A percentile compares a stretch with the other conserved stretches of the same genome.
Conservation (phyloP, 1,140 invertebrate species). For the Drosophila ohnishii region DNA sequence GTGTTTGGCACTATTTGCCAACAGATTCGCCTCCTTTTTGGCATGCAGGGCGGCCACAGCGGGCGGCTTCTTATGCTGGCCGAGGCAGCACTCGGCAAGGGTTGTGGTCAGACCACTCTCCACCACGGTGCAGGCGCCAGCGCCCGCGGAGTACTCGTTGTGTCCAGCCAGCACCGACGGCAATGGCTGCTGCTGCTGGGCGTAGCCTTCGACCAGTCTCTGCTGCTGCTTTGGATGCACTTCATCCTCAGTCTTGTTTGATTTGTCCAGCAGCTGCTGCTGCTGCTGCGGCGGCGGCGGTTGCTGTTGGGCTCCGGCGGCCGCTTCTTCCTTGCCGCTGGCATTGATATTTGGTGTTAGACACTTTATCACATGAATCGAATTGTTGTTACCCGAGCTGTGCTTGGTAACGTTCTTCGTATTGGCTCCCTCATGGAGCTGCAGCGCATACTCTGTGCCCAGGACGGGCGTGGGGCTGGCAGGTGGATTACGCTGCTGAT, state of each 20-base stretch:
- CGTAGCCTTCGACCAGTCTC: constrained; percentile 53
- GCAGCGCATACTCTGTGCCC: constrained; percentile 29
- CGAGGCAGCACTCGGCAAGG: constrained; percentile 67
- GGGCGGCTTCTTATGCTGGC: constrained; percentile 74
- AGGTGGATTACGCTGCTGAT: constrained; percentile 53
- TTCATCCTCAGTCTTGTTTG: constrained; percentile 81
- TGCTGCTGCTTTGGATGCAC: constrained; percentile 68
- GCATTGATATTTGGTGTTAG: constrained; percentile 81
- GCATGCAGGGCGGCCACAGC: constrained; percentile 63
- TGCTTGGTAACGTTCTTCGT: constrained; percentile 77
- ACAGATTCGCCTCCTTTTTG: constrained; percentile 66
- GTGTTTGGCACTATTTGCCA: constrained; percentile 63
- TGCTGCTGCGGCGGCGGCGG: constrained; percentile 38
- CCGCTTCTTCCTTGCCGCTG: constrained; percentile 63
- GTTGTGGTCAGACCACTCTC: constrained; percentile 51
- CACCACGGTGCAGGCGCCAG: constrained; percentile 70
- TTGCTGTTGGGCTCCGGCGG: constrained; percentile 29
- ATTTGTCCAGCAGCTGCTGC: constrained; percentile 71
- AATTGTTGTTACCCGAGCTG: constrained; percentile 81
- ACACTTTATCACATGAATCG: constrained; percentile 83
- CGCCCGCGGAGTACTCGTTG: constrained; percentile 71
- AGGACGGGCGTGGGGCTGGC: constrained; percentile 60
- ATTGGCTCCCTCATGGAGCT: constrained; percentile 59
- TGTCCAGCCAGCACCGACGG: constrained; percentile 21
- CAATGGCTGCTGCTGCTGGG: constrained; percentile 64